Conservation (phyloP, 2,888 invertebrate genomes). For the Herminia tarsipennalis region DNA sequence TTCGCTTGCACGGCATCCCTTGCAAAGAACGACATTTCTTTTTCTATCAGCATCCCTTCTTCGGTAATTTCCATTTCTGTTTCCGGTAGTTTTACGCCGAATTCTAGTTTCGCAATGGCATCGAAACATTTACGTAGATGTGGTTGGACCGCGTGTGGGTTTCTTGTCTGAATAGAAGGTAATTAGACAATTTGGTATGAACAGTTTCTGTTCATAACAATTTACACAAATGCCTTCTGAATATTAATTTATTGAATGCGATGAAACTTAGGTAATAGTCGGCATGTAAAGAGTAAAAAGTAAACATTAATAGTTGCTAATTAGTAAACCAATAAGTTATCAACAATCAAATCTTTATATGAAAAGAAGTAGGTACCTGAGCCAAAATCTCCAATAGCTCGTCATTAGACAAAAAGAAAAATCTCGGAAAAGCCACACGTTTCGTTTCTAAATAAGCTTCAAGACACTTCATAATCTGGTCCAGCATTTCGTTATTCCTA, state of each 20-base stretch:
- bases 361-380: no score
- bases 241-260: no score
- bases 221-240: no score
- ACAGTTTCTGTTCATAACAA: no score
- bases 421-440: constrained; percentile 94
- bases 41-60: constrained; percentile 77
- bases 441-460: constrained; percentile 96
- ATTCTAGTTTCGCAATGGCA: constrained; percentile 92
- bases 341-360: neutral
- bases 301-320: no score
- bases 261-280: no score
- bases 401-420: constrained; percentile 96
- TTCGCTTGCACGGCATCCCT: constrained; percentile 73
- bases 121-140: constrained; percentile 96
- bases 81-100: constrained; percentile 86
- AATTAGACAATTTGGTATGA: neutral
- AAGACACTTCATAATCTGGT: constrained; percentile 95
- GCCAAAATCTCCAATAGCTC: constrained; percentile 95
- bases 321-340: no score
- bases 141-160: constrained; percentile 95
- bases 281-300: neutral
- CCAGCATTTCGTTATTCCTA: constrained; percentile 91
- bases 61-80: constrained; percentile 82
- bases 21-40: constrained; percentile 75
- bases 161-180: constrained; percentile 87